Evolutionary conservation across 2,888 invertebrate genomes (phyloP).

Genomic region (Sinotaia quadrata): DNA sequence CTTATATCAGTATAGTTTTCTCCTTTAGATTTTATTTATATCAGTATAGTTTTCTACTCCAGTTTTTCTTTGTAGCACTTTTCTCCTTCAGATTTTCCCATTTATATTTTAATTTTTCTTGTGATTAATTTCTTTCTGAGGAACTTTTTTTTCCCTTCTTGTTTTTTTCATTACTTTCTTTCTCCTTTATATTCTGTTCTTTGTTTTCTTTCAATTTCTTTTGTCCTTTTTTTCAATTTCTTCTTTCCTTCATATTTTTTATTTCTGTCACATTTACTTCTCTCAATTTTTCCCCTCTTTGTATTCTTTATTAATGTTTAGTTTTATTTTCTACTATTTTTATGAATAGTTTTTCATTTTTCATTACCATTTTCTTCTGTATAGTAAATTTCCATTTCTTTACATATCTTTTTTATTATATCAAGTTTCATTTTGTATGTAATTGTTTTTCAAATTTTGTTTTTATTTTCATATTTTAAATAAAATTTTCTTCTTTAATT

Average conservation of each 20-base stretch:
- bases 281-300: background rate
- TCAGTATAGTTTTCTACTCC: constrained; percentile 79
- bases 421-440: background rate
- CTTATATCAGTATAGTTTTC: no score
- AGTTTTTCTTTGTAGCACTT: constrained; percentile 73
- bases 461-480: background rate
- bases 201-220: background rate
- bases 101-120: background rate
- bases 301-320: no score
- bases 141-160: background rate
- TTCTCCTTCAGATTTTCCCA: background rate
- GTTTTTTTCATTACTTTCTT: background rate
- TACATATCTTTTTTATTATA: background rate
- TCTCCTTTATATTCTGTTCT: background rate
- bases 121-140: background rate
- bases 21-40: no score
- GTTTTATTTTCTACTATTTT: no score
- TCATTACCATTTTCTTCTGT: no score
- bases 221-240: background rate
- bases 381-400: background rate
- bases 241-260: background rate
- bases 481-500: background rate
- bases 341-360: no score
- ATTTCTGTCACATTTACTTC: background rate
- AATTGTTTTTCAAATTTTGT: background rate